phyloP scores from a whole-genome alignment of 2,888 invertebrate genomes.

The Drosophila recens region DNA sequence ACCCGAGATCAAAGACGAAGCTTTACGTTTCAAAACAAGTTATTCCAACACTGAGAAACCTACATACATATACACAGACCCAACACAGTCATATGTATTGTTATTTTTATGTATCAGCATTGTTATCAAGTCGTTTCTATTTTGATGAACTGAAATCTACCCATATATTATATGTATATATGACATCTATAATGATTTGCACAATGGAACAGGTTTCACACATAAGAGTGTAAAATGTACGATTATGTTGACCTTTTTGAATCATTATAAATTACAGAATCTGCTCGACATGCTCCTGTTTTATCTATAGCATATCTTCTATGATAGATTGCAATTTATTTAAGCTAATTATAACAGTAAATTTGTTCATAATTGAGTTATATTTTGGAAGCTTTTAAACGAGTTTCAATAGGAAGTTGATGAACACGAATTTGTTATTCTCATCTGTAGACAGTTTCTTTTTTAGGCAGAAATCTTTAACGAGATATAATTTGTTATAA shows the following conservation, averaged over 20 bases:
- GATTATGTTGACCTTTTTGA: slow-evolving; percentile 17
- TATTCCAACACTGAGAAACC: slow-evolving; percentile 8
- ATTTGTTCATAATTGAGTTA: background rate
- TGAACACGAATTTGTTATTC: slow-evolving; percentile 26
- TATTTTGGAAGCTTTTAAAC: slow-evolving; percentile 21
- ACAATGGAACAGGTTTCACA: slow-evolving; percentile 40
- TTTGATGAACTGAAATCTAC: slow-evolving; percentile 18
- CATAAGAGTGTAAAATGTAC: background rate
- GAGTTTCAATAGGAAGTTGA: slow-evolving; percentile 34
- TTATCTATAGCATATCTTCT: background rate
- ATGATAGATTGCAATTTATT: background rate
- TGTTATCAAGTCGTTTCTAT: slow-evolving; percentile 47
- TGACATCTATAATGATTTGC: slow-evolving; percentile 15
- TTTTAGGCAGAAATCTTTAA: slow-evolving; percentile 2
- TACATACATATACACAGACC: background rate
- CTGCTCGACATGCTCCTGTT: background rate
- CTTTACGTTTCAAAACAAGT: slow-evolving; percentile 25
- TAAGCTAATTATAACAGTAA: background rate
- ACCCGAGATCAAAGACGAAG: slow-evolving; percentile 13
- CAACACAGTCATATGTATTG: slow-evolving; percentile 2
- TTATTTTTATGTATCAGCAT: slow-evolving; percentile 3
- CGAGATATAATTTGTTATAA: slow-evolving; percentile 4
- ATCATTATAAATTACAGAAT: background rate
- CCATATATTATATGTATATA: slow-evolving; percentile 7
- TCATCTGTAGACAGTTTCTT: background rate